Base-by-base conservation (phyloP, 2,113 vertebrate species). In the Mus spicilegus region DNA sequence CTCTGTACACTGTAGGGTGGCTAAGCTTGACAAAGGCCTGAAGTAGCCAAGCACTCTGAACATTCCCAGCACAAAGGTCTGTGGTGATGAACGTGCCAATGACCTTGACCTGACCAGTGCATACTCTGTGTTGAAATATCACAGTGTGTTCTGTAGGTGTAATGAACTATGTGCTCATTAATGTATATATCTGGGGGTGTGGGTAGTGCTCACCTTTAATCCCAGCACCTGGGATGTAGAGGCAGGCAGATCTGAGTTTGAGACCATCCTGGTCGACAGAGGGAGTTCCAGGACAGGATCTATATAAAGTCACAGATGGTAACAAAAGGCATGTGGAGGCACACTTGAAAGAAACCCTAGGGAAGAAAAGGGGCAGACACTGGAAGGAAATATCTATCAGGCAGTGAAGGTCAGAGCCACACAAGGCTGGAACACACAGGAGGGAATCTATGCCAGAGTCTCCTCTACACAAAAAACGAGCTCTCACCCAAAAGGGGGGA, bases 361-460 rank as follows among this genome's bases (percentile, higher is more conserved):
- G 0, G 26, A 9, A 9, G 28, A 12, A 22, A 0, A 0, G 46
- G 33, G 22, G 46, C 16, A 16, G 94, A 56, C 56, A 0, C 0
- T 0, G 12, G 69, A 72, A 72, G 36, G 33, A n/a, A 19, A 19
- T 73, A 24, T 73, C 72, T 42, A 8, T 9, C 72, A 22, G n/a
- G n/a, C 30, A 69, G 5, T 73, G 9, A 11, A 22, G 72, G 72
- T 14, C 56, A 24, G 9, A 0, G 0, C 46, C 78, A 51, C 0
- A 46, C 14, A 2, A 49, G 58, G 17, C 14, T 4, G 26, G 28
- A 24, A 28, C 36, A 5, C n/a, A 14, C 30, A 4, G 8, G 78
- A 65, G 3, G 14, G 1, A 4, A 0, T 0, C 3, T 9, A 4
- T 3, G 26, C 13, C 28, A 12, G 54, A 22, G 3, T n/a, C 46